phyloP scores from a whole-genome alignment of 2,888 invertebrate genomes.

The Chrysolina haemoptera region DNA sequence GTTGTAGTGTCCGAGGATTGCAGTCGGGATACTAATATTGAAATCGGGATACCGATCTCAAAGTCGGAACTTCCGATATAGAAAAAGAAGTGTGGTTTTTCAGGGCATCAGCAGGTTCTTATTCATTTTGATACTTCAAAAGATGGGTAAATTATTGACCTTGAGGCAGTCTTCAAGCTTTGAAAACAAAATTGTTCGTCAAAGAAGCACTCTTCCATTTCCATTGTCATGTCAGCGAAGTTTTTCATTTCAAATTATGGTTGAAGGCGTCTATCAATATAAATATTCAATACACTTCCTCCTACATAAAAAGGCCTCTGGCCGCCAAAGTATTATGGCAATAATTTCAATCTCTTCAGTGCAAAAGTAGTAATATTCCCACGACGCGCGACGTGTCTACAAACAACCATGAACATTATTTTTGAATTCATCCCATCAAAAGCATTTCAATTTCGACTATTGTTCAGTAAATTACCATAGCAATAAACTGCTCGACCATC shows the following conservation, averaged over 20 bases:
- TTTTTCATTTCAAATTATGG: neutral
- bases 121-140: too few species aligned
- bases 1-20: too few species aligned
- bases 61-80: too few species aligned
- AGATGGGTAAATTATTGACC: too few species aligned
- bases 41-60: too few species aligned
- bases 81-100: too few species aligned
- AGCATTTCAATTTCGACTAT: constrained; percentile 30
- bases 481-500: constrained; percentile 1
- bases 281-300: neutral
- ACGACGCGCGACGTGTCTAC: constrained; percentile 16
- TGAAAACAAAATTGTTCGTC: too few species aligned
- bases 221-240: too few species aligned
- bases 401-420: constrained; percentile 36
- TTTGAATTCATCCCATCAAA: constrained; percentile 29
- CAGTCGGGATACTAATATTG: too few species aligned
- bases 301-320: constrained; percentile 3
- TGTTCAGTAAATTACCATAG: constrained; percentile 33
- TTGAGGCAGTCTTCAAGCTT: too few species aligned
- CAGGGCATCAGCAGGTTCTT: too few species aligned
- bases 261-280: neutral
- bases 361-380: constrained; percentile 33
- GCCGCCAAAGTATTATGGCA: constrained; percentile 6
- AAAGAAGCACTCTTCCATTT: too few species aligned
- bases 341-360: constrained; percentile 22